Base-by-base conservation (phyloP, 30 jellyfish, hydroid and myxozoan genomes). In the Turritopsis rubra region DNA sequence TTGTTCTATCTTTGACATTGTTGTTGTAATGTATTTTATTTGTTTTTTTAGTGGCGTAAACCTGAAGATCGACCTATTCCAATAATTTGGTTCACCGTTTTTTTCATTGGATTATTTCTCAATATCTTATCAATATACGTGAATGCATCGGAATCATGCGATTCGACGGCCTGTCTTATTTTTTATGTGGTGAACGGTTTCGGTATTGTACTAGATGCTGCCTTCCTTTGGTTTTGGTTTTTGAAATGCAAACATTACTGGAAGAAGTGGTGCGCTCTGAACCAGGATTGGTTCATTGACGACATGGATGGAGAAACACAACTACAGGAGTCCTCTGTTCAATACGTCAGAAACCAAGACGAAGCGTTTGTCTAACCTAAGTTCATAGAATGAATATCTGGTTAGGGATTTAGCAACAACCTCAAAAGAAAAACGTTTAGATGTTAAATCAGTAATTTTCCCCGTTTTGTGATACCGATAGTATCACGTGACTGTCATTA, bases 41-140 rank as follows among this genome's bases (percentile, higher is more conserved):
- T 66, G 1, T 66, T 25, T 27, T 92, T 73, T 29, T 52, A 93
- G 98, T 93, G 98, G 98, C 84, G 85, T 41, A 83, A 83, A 83
- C 96, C 98, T 22, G 96, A 93, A 77, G 98, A 84, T 87, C 75
- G 86, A 52, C 98, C 98, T 41, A 81, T 93, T 8, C 98, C 98
- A 1, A 28, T 87, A 31, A 93, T 93, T 24, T 93, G 98, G 98
- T 93, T 93, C 86, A 27, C 86, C 65, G 98, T 93, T 21, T 93
- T 93, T 80, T 87, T 93, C 22, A 87, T 93, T 78, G 98, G 98
- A 5, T 90, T 93, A 26, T 84, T 89, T 29, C 72, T 93, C 78
- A 93, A 93, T 71, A 82, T 93, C 28, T 52, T 93, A 27, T 93
- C 98, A 21, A 93, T 93, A 28, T 89, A 93, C 27, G 96, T 93